phyloP scores from a whole-genome alignment of 2,797 vertebrate species.

The Emydoidea blandingii region DNA sequence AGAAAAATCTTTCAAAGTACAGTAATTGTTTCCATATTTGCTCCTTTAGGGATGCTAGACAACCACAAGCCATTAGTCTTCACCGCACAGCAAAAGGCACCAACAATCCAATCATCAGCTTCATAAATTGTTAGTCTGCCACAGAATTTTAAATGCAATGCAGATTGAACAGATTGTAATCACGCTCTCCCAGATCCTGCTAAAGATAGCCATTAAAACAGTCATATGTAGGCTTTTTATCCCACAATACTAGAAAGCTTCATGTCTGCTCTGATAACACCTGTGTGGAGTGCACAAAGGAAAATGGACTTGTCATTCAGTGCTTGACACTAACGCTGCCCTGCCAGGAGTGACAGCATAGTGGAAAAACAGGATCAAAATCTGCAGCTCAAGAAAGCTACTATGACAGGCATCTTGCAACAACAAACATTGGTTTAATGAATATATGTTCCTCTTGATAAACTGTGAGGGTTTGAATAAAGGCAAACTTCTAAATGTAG shows the following conservation, averaged over 20 bases:
- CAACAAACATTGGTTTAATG: neutral
- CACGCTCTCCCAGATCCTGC: neutral
- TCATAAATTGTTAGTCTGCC: neutral
- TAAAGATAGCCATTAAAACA: neutral
- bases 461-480: constrained; percentile 20
- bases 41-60: neutral
- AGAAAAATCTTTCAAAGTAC: neutral
- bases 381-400: neutral
- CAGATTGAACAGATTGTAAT: neutral
- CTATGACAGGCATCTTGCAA: neutral
- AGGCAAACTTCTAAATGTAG: constrained; percentile 5
- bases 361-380: neutral
- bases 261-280: neutral
- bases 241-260: neutral
- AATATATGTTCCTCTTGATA: neutral
- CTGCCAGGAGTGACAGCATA: fast-evolving
- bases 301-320: neutral
- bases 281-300: neutral
- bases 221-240: neutral
- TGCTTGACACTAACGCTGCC: neutral
- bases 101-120: neutral
- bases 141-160: neutral
- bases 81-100: neutral
- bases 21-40: constrained; percentile 3
- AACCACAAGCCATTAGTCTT: neutral